Base-by-base conservation (phyloP, 2,113 vertebrate species). In the Lycocorax pyrrhopterus region DNA sequence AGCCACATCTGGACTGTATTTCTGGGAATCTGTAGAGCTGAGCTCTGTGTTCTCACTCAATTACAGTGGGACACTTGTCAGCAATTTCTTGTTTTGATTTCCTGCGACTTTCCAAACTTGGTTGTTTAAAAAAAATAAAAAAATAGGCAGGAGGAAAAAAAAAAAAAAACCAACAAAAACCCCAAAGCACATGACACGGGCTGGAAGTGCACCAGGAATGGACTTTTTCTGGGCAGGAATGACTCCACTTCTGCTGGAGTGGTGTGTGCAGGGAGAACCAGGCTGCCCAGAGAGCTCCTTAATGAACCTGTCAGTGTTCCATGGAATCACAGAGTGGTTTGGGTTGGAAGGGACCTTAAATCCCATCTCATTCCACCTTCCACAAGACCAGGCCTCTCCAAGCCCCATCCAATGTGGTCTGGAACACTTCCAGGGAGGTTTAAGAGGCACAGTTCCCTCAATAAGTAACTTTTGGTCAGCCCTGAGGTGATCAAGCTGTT, bases 11-110 rank as follows among this genome's bases (percentile, higher is more conserved):
- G 93, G 86, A 6, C 80, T 7, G 4, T 19, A 32, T 94, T 97
- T 95, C 96, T 97, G 96, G 83, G 76, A 94, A 94, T 68, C 78
- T 18, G 1, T 1, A 12, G 68, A n/a, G 94, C 90, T 87, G 77
- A 90, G 87, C 89, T 86, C 76, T 78, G 46, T 78, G 91, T 93
- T 95, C 95, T 78, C 86, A 80, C 95, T 97, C 95, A 76, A 85
- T 91, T 78, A 71, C 68, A 75, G 86, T 3, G 37, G 93, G 77
- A 89, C 87, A 75, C 74, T 80, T 46, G 92, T 96, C 93, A 96
- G 97, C 96, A 84, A 26, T 96, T 96, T 87, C 41, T 63, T 86
- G 79, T 16, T 30, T 55, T 83, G 79, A 58, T 93, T 96, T 96
- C 89, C 73, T 78, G 78, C 0, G 55, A 72, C 63, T 91, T 82